Evolutionary conservation across 2,888 invertebrate genomes (phyloP).

Genomic region (Lordiphosa andalusiaca): DNA sequence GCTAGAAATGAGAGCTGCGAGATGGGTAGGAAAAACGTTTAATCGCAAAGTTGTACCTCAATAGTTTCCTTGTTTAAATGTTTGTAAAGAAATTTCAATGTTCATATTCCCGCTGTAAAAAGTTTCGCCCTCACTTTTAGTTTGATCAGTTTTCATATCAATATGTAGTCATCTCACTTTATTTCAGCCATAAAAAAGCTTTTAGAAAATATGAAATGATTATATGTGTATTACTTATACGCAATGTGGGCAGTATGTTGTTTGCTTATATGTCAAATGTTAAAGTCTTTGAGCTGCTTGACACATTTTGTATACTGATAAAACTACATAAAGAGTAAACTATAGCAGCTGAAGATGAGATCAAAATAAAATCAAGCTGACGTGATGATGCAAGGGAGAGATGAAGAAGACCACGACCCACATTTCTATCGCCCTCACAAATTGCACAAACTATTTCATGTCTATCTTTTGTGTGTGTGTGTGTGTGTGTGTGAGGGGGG

Average conservation of each 20-base stretch:
- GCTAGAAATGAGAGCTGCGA: neutral
- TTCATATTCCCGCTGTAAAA: no score
- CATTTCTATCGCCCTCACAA: constrained; percentile 27
- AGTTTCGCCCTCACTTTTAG: neutral
- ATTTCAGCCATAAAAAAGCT: constrained; percentile 16
- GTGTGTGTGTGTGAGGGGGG: constrained; percentile 3
- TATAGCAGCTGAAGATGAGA: constrained; percentile 28
- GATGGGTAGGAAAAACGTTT: no score
- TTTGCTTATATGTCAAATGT: constrained; percentile 14
- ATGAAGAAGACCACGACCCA: constrained; percentile 33
- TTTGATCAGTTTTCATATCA: constrained; percentile 6
- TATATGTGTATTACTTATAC: constrained; percentile 15
- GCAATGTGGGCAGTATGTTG: neutral
- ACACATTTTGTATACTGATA: constrained; percentile 24
- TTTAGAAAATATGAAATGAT: constrained; percentile 6
- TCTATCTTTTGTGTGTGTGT: constrained; percentile 19
- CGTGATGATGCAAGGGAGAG: constrained; percentile 1
- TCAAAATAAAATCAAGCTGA: constrained; percentile 18
- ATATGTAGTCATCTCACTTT: constrained; percentile 3
- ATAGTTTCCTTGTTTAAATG: no score
- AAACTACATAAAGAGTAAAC: constrained; percentile 14
- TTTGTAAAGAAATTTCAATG: no score
- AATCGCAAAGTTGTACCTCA: no score
- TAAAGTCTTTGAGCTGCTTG: constrained; percentile 30
- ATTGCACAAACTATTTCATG: constrained; percentile 13